A percentile compares a stretch with the other conserved stretches of the same genome.
phyloP scores from a whole-genome alignment of 2,797 vertebrate genomes.

The Oreochromis grahami region DNA sequence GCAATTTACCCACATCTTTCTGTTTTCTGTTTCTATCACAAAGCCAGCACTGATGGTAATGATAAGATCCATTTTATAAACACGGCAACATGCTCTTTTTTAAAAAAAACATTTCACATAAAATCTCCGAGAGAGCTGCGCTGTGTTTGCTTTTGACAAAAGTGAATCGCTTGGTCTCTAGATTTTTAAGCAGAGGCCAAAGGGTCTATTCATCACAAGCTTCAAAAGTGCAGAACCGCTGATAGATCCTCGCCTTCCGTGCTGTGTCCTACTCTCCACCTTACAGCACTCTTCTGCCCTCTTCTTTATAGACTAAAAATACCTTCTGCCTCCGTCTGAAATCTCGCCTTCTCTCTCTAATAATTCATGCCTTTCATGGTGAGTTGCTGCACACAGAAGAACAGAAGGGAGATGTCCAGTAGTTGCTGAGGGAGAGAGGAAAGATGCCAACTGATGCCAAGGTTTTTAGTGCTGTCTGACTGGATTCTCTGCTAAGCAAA shows the following conservation, averaged over 20 bases:
- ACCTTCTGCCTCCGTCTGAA: constrained; percentile 11
- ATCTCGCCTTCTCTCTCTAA: constrained; percentile 30
- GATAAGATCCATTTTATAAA: neutral
- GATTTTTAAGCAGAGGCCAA: neutral
- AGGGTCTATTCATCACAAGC: neutral
- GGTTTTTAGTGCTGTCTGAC: constrained; percentile 52
- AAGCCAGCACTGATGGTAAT: neutral
- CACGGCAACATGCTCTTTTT: neutral
- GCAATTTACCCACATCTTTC: neutral
- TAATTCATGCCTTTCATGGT: constrained; percentile 46
- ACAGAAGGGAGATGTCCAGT: constrained; percentile 11
- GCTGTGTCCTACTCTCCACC: neutral
- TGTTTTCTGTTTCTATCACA: neutral
- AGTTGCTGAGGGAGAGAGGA: constrained; percentile 26
- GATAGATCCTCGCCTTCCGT: neutral
- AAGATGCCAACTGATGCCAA: constrained; percentile 19
- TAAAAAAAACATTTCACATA: neutral
- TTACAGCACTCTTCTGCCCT: neutral
- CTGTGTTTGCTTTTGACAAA: neutral
- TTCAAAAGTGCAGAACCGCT: neutral
- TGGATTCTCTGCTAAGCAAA: constrained; percentile 40
- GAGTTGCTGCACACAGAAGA: constrained; percentile 5
- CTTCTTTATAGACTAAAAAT: constrained; percentile 42
- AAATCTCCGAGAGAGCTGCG: neutral
- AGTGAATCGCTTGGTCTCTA: neutral